Base-by-base conservation (phyloP, 2,113 vertebrate genomes). In the Morone saxatilis region DNA sequence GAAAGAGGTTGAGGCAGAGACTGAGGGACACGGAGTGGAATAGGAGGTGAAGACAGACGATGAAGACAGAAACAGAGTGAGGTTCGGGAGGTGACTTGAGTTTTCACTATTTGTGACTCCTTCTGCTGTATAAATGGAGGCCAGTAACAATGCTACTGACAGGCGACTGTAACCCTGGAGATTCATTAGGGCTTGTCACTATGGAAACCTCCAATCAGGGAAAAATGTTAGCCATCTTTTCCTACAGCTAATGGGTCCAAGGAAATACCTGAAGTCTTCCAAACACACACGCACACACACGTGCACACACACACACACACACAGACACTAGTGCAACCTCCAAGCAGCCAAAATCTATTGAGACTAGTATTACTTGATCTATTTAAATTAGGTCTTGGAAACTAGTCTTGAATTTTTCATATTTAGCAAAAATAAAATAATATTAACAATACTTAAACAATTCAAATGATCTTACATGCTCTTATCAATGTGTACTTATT, bases 121-220 rank as follows among this genome's bases (percentile, higher is more conserved):
- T 31, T 95, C 96, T 96, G 89, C 95, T 92, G 95, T 82, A 91
- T 95, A 92, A 96, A 96, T 93, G 79, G 91, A 94, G 92, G 91
- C 94, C 88, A 84, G 94, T 96, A 96, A 86, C 90, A 89, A 92
- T 87, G 70, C 85, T 86, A 89, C 88, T 92, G 94, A 94, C 93
- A 94, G 91, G 89, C 87, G 88, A 91, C 96, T 95, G 96, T 95
- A 97, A 96, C 97, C 96, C 97, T 95, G 95, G 96, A 96, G 97
- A 97, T 97, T 97, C 96, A 97, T 97, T 97, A 98, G 95, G 90
- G 94, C 95, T 94, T 86, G 88, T 96, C 96, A 91, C 97, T 96
- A 97, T 97, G 94, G 97, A 95, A 97, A 98, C 97, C 0, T 83
- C 92, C 93, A 93, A 91, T 92, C 87, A 91, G 83, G 95, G 94